Evolutionary conservation across 2,797 vertebrate genomes (phyloP), one percentile per base, ranked within the genome.

Genomic region (Urosaurus nigricauda): DNA sequence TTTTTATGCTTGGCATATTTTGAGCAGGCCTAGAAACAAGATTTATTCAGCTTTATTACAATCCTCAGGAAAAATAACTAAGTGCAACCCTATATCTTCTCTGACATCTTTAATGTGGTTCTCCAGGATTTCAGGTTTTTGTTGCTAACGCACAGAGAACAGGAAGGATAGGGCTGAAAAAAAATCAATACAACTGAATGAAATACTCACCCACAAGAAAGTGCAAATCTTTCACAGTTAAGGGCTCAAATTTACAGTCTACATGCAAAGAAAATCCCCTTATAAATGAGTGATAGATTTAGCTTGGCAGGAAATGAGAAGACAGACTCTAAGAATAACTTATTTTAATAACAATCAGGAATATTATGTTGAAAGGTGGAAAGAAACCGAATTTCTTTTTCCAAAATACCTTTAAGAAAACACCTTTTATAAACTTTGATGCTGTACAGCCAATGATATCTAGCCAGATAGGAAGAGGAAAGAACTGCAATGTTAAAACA

Each of bases 121-220:
- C 86, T 88, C 85, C 56, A 0, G 1, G 71, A 71, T 37, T 86
- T 77, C 37, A 2, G 26, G n/a, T 90, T 91, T 93, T 92, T 82
- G 87, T 14, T 89, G 53, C 70, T 80, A 92, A 89, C 24, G 83
- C 17, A 63, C 2, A 77, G 2, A 85, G 16, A 85, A 84, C 89
- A 26, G 81, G 81, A 91, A 79, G 4, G 65, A 77, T 86, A 88
- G 83, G 14, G 0, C 63, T 32, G 83, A 79, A 79, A 51, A n/a
- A 47, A 92, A 94, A 94, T 29, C 47, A 75, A 51, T 71, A 3
- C 3, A 78, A 81, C 56, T 85, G 37, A 91, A 91, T 87, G 0
- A 94, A 92, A 86, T 89, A 75, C 17, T 88, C 92, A 1, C 35
- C 51, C 1, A 4, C 21, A 83, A 70, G 77, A 92, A 92, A 91